Conservation (phyloP, 23 tunicate genomes). For the Ciona savignyi region DNA sequence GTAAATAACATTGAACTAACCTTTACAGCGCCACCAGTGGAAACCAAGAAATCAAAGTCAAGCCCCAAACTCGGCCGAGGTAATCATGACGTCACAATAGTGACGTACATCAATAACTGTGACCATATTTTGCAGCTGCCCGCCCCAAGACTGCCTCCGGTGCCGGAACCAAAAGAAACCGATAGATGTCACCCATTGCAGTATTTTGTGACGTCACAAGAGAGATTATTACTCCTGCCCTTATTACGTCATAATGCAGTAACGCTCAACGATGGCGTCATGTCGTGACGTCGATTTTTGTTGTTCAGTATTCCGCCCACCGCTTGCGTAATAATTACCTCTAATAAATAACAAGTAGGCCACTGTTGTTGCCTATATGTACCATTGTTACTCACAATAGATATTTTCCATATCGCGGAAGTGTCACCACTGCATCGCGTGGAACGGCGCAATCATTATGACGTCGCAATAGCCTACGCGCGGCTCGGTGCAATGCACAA, state of each 20-base stretch:
- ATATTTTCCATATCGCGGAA: background rate
- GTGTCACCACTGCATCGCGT: background rate
- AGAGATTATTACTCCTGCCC: background rate
- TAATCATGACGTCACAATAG: background rate
- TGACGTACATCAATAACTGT: background rate
- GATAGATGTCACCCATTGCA: conserved; percentile 1
- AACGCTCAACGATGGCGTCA: background rate
- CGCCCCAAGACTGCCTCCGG: conserved; percentile 72
- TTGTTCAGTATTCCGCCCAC: background rate
- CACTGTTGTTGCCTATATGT: background rate
- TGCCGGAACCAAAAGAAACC: conserved; percentile 3
- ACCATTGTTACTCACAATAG: background rate
- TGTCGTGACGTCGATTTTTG: background rate
- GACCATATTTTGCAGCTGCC: conserved; percentile 17
- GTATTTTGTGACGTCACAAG: background rate
- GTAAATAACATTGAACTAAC: too few relatives aligned
- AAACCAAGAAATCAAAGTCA: conserved; percentile 17
- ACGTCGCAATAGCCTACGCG: background rate
- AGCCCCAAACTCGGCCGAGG: conserved; percentile 32
- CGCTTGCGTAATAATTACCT: background rate
- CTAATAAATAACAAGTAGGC: too few relatives aligned
- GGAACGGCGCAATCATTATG: background rate
- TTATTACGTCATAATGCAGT: background rate
- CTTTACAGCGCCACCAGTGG: conserved; percentile 1
- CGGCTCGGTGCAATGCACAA: too few relatives aligned